Percentiles rank a stretch among this genome's conserved stretches.
Evolutionary conservation across 2,113 vertebrate genomes (phyloP).

Genomic region (Seriola dumerili): DNA sequence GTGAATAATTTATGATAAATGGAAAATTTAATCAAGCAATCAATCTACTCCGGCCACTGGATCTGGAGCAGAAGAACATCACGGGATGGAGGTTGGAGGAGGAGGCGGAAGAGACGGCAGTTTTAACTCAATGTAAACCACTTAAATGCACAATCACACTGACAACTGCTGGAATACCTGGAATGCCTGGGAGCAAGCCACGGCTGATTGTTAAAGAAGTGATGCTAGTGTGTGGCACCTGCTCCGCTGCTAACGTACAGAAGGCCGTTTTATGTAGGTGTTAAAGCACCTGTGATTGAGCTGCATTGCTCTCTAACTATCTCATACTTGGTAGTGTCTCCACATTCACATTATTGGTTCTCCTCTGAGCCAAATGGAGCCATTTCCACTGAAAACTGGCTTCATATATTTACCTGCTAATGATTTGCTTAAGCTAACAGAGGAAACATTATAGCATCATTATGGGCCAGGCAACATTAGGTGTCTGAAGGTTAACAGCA

Average conservation of each 20-base stretch:
- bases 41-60: conserved; percentile 31
- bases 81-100: conserved; percentile 1
- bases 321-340: conserved; percentile 23
- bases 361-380: conserved; percentile 61
- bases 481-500: conserved; percentile 74
- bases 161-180: conserved; percentile 30
- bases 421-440: conserved; percentile 71
- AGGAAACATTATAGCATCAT: conserved; percentile 73
- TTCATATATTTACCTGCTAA: conserved; percentile 76
- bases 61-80: conserved; percentile 49
- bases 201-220: conserved; percentile 53
- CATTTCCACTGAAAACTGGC: conserved; percentile 64
- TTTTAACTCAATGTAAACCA: conserved; percentile 22
- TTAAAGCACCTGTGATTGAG: conserved; percentile 58
- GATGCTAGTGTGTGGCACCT: conserved; percentile 43
- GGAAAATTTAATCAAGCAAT: conserved; percentile 69
- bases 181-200: conserved; percentile 22
- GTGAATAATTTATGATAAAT: conserved; percentile 74
- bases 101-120: neutral
- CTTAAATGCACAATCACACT: conserved; percentile 34
- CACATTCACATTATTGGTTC: conserved; percentile 58
- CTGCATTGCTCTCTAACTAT: conserved; percentile 18
- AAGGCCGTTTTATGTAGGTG: conserved; percentile 13
- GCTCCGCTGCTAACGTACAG: conserved; percentile 6
- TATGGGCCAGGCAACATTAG: conserved; percentile 61